Evolutionary conservation across 2,113 vertebrate genomes (phyloP).

Genomic region (Typhlomys cinereus): DNA sequence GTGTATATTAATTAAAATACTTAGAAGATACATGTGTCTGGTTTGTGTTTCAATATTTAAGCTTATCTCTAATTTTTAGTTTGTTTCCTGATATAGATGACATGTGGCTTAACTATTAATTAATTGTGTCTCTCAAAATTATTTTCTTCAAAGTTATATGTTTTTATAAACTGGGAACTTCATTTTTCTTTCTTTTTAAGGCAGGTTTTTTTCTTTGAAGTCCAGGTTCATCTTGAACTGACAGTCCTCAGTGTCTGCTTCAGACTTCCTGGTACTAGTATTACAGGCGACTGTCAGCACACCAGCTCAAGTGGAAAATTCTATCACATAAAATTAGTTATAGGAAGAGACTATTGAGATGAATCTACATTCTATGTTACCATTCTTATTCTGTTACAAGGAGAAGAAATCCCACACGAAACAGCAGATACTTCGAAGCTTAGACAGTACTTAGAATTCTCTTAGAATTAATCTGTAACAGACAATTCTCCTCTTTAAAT

Average conservation of each 20-base stretch:
- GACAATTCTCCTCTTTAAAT: neutral
- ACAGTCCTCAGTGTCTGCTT: neutral
- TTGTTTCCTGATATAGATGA: constrained; percentile 63
- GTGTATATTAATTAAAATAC: neutral
- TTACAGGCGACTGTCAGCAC: neutral
- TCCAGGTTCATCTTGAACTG: neutral
- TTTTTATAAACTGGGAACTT: neutral
- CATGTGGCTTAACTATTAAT: neutral
- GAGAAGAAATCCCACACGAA: neutral
- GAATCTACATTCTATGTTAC: neutral
- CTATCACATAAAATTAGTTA: neutral
- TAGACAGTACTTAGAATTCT: neutral
- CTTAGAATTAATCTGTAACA: neutral
- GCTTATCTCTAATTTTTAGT: neutral
- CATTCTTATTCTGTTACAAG: neutral
- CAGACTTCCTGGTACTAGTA: neutral
- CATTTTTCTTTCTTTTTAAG: neutral
- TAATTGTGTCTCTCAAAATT: constrained; percentile 49
- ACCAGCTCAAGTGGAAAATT: constrained; percentile 10
- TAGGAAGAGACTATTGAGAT: neutral
- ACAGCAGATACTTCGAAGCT: rapidly evolving
- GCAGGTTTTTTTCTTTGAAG: neutral
- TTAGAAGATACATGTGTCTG: neutral
- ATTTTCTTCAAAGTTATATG: constrained; percentile 21
- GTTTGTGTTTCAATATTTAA: neutral